Base-by-base conservation (phyloP, 2,113 vertebrate species). In the Mystacornis crossleyi region DNA sequence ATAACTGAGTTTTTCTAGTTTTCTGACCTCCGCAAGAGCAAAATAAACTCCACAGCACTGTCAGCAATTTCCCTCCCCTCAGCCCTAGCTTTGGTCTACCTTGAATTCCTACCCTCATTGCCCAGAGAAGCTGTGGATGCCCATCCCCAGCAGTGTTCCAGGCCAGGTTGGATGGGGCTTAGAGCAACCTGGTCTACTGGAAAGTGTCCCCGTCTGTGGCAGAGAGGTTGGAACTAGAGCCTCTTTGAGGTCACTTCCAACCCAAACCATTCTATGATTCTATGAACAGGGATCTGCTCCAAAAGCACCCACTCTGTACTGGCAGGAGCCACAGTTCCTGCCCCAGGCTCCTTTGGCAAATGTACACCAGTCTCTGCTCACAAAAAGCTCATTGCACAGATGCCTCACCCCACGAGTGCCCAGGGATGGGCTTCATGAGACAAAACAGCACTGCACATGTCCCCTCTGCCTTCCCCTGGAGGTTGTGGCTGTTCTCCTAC, bases 1-100 rank as follows among this genome's bases (percentile, higher is more conserved):
- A 93, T 96, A 96, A 95, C 78, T 61, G 51, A 91, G 83, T 85
- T 96, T 94, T 94, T 89, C 83, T 71, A 60, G 86, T 48, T 72
- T 86, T 91, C 65, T 96, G 84, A 58, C 50, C 58, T 50, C 50
- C 18, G 34, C 71, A 85, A 75, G 36, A 85, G 50, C 66, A 94
- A 93, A 96, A 87, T 33, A 81, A 95, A 79, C 20, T 83, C 61
- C 86, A 71, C 18, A 89, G 57, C 18, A 45, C 28, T 43, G 70
- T 48, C 72, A 71, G 40, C 11, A 10, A 12, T 71, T 91, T 94
- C 58, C 28, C 7, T 79, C 84, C 53, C 36, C 28, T 75, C 1
- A 0, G 7, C 19, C 10, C 24, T 53, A 57, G 48, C 31, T 71
- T 47, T 85, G 45, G 45, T 28, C 53, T 72, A 81, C n/a, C 21